Conservation (phyloP, 2,797 vertebrate genomes). For the Numenius phaeopus region DNA sequence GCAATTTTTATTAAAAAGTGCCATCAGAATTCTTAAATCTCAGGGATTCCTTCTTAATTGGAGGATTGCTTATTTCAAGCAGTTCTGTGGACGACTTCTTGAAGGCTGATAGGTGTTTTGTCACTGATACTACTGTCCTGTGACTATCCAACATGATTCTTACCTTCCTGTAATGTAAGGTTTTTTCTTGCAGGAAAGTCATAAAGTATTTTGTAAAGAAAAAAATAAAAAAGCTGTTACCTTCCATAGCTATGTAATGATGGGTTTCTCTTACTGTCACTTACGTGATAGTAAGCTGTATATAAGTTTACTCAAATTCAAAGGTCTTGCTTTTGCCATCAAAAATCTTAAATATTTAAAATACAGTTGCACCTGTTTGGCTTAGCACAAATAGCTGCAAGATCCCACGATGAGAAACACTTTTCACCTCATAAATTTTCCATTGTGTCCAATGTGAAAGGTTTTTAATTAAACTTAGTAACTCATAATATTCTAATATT, state of each 20-base stretch:
- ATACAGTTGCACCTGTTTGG: background rate
- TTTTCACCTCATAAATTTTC: constrained; percentile 25
- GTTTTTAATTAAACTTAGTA: constrained; percentile 34
- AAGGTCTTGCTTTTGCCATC: background rate
- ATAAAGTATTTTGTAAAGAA: background rate
- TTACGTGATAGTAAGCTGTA: background rate
- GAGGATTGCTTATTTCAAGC: background rate
- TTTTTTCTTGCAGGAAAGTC: background rate
- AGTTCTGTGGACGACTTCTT: background rate
- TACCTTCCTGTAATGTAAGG: background rate
- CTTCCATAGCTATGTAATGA: background rate
- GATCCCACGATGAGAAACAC: background rate
- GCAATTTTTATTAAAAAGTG: background rate
- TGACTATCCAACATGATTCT: background rate
- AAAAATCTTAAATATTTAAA: constrained; percentile 2
- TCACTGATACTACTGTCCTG: background rate
- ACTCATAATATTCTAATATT: constrained; percentile 18
- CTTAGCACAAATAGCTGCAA: background rate
- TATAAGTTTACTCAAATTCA: background rate
- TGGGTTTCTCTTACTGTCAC: background rate
- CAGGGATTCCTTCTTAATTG: background rate
- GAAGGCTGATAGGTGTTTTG: background rate
- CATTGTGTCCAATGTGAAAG: background rate
- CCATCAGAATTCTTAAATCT: background rate
- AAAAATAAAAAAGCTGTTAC: background rate